phyloP scores from a whole-genome alignment of 23 tunicate species.

The Botrylloides violaceus region DNA sequence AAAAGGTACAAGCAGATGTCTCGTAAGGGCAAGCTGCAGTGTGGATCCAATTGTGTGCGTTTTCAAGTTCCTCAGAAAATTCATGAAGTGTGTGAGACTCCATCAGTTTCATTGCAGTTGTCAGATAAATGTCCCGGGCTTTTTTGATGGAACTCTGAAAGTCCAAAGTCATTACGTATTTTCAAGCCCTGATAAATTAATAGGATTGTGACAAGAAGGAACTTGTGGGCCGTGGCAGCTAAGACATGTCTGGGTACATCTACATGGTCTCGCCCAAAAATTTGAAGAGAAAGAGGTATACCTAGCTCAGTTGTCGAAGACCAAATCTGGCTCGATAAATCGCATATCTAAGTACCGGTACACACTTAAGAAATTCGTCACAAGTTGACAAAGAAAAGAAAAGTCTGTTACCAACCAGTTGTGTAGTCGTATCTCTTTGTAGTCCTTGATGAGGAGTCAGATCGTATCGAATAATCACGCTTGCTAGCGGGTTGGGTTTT shows the following conservation, averaged over 20 bases:
- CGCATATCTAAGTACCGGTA: too few relatives aligned
- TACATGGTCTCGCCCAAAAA: too few relatives aligned
- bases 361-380: too few relatives aligned
- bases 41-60: constrained; percentile 15
- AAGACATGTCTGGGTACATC: too few relatives aligned
- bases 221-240: too few relatives aligned
- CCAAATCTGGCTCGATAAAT: too few relatives aligned
- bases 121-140: background rate
- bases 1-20: background rate
- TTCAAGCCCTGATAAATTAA: too few relatives aligned
- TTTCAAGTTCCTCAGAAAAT: constrained; percentile 22
- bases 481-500: constrained; percentile 8
- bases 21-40: background rate
- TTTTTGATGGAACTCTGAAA: background rate
- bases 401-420: background rate
- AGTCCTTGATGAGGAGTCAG: background rate
- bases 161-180: too few relatives aligned
- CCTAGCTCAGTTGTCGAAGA: too few relatives aligned
- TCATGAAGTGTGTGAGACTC: constrained; percentile 7
- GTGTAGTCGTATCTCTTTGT: background rate
- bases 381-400: too few relatives aligned
- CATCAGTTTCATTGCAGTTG: background rate
- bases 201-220: too few relatives aligned
- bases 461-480: constrained; percentile 13
- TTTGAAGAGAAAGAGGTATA: too few relatives aligned